Percentiles rank a stretch among this genome's conserved stretches.
phyloP scores from a whole-genome alignment of 2,888 invertebrate species.

The Pseudococcus viburni region DNA sequence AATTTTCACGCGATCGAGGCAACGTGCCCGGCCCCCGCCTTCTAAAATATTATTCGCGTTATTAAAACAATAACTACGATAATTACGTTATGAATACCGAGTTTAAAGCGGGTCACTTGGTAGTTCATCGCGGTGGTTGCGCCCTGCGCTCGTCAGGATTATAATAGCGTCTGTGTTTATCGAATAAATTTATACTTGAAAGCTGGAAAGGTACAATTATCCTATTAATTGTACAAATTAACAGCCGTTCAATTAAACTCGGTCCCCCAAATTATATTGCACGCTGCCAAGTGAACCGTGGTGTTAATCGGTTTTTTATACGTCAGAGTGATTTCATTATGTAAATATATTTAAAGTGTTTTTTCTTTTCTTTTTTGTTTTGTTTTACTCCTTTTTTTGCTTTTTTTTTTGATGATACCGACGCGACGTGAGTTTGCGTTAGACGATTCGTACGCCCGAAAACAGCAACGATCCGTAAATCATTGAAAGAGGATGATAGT shows the following conservation, averaged over 20 bases:
- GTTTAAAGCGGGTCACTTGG: constrained; percentile 31
- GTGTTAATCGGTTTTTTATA: constrained; percentile 50
- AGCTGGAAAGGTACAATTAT: constrained; percentile 49
- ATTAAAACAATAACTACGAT: constrained; percentile 5
- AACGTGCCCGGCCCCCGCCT: not conserved
- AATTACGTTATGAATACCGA: constrained; percentile 26
- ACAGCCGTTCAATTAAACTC: constrained; percentile 38
- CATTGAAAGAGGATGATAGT: constrained; percentile 29
- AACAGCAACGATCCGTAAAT: constrained; percentile 53
- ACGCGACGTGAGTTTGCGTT: constrained; percentile 1
- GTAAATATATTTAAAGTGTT: constrained; percentile 44
- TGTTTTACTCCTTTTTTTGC: not conserved
- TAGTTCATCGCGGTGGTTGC: constrained; percentile 15
- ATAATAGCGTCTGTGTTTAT: constrained; percentile 5
- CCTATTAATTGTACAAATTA: constrained; percentile 40
- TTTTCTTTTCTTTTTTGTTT: not conserved
- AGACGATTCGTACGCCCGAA: constrained; percentile 23
- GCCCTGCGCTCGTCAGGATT: not conserved
- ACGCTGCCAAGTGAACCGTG: constrained; percentile 27
- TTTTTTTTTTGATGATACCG: constrained; percentile 40
- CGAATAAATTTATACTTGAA: constrained; percentile 43
- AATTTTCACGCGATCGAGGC: constrained; percentile 13
- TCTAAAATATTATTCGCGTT: not conserved
- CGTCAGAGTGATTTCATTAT: constrained; percentile 44
- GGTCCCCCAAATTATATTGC: constrained; percentile 42